Evolutionary conservation across 2,113 vertebrate species (phyloP).

Genomic region (Bombycilla garrulus): DNA sequence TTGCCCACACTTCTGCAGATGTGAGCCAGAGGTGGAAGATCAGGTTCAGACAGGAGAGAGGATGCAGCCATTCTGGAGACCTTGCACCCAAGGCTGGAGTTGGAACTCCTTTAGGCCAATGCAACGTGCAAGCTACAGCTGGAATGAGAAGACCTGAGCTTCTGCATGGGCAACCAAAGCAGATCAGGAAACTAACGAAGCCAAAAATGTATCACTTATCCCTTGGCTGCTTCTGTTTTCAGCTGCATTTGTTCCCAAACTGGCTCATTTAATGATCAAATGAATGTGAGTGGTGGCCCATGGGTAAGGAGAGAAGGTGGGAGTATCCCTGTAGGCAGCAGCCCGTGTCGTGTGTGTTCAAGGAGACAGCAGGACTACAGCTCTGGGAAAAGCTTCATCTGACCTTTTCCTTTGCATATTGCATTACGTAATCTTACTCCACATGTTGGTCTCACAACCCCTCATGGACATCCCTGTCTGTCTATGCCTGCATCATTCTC

Average conservation of each 20-base stretch:
- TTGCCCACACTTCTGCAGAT: not conserved
- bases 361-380: not conserved
- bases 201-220: slow-evolving; percentile 39
- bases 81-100: not conserved
- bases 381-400: not conserved
- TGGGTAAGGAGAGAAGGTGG: not conserved
- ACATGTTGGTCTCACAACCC: not conserved
- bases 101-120: not conserved
- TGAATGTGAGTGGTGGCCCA: not conserved
- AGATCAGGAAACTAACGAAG: slow-evolving; percentile 30
- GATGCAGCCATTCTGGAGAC: not conserved
- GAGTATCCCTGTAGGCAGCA: not conserved
- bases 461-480: not conserved
- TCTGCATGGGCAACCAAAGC: not conserved
- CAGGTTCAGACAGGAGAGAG: not conserved
- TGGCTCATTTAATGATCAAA: slow-evolving; percentile 26
- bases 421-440: too few species aligned
- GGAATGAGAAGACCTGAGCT: not conserved
- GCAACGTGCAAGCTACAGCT: not conserved
- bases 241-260: slow-evolving; percentile 26
- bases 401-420: rapidly evolving
- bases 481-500: not conserved
- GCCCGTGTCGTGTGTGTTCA: not conserved
- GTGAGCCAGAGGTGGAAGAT: not conserved
- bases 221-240: slow-evolving; percentile 32